phyloP scores from a whole-genome alignment of 2,888 invertebrate species.

The Danaus chrysippus region DNA sequence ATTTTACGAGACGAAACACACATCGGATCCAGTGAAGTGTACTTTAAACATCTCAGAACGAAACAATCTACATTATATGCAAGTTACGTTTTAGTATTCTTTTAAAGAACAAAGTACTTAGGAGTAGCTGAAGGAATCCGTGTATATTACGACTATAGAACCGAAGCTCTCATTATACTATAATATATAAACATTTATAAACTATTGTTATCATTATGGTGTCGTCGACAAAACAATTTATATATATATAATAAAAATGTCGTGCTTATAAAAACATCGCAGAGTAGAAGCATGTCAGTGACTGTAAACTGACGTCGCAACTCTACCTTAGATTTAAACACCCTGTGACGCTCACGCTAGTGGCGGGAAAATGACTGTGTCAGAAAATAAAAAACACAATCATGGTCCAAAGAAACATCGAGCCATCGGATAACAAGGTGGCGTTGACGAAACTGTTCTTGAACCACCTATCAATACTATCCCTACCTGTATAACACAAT shows the following conservation, averaged over 20 bases:
- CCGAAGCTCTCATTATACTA: no score
- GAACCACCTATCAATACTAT: constrained; percentile 4
- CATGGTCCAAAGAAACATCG: constrained; percentile 5
- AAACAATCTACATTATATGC: constrained; percentile 18
- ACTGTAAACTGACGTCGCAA: constrained; percentile 52
- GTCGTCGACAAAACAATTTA: background rate
- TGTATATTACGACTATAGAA: no score
- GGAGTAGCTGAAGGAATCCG: no score
- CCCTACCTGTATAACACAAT: constrained; percentile 23
- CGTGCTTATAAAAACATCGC: background rate
- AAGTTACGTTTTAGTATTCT: constrained; percentile 13
- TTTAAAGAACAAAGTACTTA: background rate
- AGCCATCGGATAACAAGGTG: background rate
- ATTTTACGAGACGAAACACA: background rate
- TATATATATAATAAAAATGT: background rate
- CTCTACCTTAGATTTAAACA: constrained; percentile 75
- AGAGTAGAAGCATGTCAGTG: constrained; percentile 19
- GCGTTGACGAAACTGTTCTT: background rate
- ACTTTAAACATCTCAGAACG: constrained; percentile 19
- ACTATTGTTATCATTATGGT: no score
- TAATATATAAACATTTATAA: no score
- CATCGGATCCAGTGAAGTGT: background rate
- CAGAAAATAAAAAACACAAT: background rate
- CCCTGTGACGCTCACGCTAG: constrained; percentile 64
- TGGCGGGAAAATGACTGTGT: constrained; percentile 33